Evolutionary conservation across 1,140 invertebrate genomes (phyloP), one percentile per base, ranked within the genome.

Genomic region (Ephestia elutella): DNA sequence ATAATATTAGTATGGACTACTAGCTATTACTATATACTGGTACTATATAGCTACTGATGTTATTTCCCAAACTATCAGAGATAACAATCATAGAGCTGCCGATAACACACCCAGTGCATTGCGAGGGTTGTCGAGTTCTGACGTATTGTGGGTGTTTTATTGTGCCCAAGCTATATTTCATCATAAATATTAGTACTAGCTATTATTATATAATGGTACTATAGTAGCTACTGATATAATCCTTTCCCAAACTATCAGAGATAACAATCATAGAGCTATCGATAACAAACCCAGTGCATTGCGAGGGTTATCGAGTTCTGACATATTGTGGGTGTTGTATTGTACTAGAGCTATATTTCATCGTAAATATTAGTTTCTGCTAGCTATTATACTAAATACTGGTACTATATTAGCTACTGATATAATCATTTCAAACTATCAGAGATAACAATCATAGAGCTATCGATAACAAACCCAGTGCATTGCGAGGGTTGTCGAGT

Each of bases 281-380:
- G 19, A 10, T 21, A 50, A 21, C 49, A 4, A 21, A 8, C 10
- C 18, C 32, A 38, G 8, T 8, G 11, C 13, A n/a, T n/a, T 4
- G 9, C 4, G 28, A 19, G n/a, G n/a, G n/a, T 21, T 21, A 8
- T 50, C 51, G 19, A 54, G 20, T 7, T 32, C 25, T 30, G 51
- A 54, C 51, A 17, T 28, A 54, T 54, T 54, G 38, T n/a, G 51
- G 19, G 50, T 8, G 19, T 17, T 17, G 51, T 50, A 50, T 50
- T 21, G 20, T 50, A 21, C 49, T 19, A 5, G 5, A 18, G 49
- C 2, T 25, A 3, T 3, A 7, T 7, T 25, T 7, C 2, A 19
- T 20, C 20, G 17, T 11, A 20, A 19, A 5, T 20, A 10, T 20
- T 20, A 17, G 4, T 11, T n/a, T n/a, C 38, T n/a, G 2, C 3